phyloP scores from a whole-genome alignment of 2,888 invertebrate genomes.

The Oegoconia quadripuncta region DNA sequence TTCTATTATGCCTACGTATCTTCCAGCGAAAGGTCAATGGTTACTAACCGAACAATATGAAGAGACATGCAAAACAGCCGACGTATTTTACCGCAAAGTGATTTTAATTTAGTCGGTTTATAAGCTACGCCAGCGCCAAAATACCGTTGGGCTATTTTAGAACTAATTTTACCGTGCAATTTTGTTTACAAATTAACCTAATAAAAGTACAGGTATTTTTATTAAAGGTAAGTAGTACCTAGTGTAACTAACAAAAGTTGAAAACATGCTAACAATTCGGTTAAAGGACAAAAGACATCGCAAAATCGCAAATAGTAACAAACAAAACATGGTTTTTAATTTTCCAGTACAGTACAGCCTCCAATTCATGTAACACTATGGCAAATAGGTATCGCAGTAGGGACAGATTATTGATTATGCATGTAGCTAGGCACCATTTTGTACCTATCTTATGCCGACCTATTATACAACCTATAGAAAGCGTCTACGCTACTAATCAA shows the following conservation, averaged over 20 bases:
- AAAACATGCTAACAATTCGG: no score
- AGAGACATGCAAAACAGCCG: slow-evolving; percentile 13
- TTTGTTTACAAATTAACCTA: slow-evolving; percentile 24
- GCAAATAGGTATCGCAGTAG: no score
- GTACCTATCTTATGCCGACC: no score
- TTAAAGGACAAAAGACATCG: no score
- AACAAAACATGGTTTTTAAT: no score
- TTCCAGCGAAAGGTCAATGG: slow-evolving; percentile 47
- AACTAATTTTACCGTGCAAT: slow-evolving; percentile 27
- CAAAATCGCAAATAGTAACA: no score
- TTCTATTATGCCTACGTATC: slow-evolving; percentile 16
- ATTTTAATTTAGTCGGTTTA: slow-evolving; percentile 32
- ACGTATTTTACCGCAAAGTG: background rate
- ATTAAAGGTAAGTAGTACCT: background rate
- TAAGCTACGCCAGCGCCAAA: slow-evolving; percentile 31
- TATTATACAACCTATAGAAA: no score
- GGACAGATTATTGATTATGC: no score
- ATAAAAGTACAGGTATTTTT: background rate
- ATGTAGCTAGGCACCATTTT: no score
- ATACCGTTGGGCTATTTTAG: slow-evolving; percentile 17
- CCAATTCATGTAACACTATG: no score
- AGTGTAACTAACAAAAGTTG: no score
- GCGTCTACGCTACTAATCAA: background rate
- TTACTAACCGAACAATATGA: slow-evolving; percentile 35
- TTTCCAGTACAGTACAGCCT: no score